phyloP scores from a whole-genome alignment of 92 coral and sea anemone species.

The Umimayanthus chanpuru region DNA sequence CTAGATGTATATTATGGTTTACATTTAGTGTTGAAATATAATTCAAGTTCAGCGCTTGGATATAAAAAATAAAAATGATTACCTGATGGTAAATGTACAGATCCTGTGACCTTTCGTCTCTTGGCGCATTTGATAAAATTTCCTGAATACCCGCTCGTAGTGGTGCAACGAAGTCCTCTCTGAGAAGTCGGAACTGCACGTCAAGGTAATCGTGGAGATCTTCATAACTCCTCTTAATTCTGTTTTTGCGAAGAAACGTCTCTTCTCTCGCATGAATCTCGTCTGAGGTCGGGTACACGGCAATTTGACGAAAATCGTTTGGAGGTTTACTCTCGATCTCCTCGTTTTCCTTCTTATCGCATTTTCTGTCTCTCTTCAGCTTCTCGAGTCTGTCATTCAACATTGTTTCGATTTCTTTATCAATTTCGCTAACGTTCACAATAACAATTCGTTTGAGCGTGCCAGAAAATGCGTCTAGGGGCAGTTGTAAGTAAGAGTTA shows the following conservation, averaged over 20 bases:
- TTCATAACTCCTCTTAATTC: slow-evolving; percentile 59
- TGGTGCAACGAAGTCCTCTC: slow-evolving; percentile 90
- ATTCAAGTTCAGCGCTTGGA: neutral
- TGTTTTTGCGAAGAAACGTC: slow-evolving; percentile 77
- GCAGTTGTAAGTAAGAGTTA: slow-evolving; percentile 63
- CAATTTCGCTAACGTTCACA: slow-evolving; percentile 40
- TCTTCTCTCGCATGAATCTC: slow-evolving; percentile 64
- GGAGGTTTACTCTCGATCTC: slow-evolving; percentile 77
- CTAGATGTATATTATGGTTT: neutral
- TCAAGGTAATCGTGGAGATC: slow-evolving; percentile 86
- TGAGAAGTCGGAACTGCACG: slow-evolving; percentile 85
- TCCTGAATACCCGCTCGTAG: slow-evolving; percentile 87
- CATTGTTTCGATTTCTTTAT: slow-evolving; percentile 52
- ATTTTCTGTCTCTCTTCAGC: slow-evolving; percentile 54
- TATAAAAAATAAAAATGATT: neutral
- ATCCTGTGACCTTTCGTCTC: slow-evolving; percentile 72
- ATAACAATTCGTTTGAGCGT: slow-evolving; percentile 46
- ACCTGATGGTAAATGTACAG: slow-evolving; percentile 75
- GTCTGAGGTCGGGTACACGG: slow-evolving; percentile 69
- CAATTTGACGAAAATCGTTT: slow-evolving; percentile 71
- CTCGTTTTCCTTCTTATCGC: slow-evolving; percentile 25
- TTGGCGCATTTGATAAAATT: slow-evolving; percentile 55
- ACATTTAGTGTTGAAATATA: neutral
- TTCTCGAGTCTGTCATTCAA: slow-evolving; percentile 58
- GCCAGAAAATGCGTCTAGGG: slow-evolving; percentile 70